Conservation (phyloP, 2,113 vertebrate species). For the Pygoscelis antarcticus region DNA sequence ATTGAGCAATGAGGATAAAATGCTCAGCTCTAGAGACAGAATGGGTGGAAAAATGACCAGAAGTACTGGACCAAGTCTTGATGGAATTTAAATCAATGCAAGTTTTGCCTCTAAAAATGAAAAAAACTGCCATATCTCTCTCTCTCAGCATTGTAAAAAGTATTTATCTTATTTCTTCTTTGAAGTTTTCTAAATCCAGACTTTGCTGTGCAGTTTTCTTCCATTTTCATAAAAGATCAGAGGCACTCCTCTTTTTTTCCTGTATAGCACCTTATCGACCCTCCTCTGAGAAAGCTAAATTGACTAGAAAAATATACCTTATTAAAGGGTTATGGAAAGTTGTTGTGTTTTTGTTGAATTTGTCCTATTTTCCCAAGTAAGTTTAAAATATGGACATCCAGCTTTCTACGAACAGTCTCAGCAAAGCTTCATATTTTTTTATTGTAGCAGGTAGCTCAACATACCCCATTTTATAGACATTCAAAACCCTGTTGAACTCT, state of each 20-base stretch:
- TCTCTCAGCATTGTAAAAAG: not conserved
- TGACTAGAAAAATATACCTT: not conserved
- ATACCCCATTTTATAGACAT: not conserved
- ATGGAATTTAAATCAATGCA: not conserved
- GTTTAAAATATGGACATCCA: not conserved
- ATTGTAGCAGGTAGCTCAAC: not conserved
- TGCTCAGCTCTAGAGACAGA: not conserved
- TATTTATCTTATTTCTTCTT: not conserved
- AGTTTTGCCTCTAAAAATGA: not conserved
- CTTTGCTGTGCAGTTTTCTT: not conserved
- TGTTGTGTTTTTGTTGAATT: not conserved
- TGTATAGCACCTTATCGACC: not conserved
- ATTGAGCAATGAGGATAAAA: not conserved
- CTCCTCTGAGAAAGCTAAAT: not conserved
- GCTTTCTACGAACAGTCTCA: not conserved
- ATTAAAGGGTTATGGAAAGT: not conserved
- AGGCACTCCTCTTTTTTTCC: not conserved
- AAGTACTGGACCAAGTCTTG: not conserved
- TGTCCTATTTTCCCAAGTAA: not conserved
- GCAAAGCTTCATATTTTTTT: not conserved
- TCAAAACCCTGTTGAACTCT: not conserved
- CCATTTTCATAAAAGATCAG: not conserved
- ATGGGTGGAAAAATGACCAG: not conserved
- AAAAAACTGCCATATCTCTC: not conserved
- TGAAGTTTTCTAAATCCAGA: not conserved